Evolutionary conservation across 2,113 vertebrate species (phyloP), one percentile per base, ranked within the genome.

Genomic region (Campylomormyrus numenius): DNA sequence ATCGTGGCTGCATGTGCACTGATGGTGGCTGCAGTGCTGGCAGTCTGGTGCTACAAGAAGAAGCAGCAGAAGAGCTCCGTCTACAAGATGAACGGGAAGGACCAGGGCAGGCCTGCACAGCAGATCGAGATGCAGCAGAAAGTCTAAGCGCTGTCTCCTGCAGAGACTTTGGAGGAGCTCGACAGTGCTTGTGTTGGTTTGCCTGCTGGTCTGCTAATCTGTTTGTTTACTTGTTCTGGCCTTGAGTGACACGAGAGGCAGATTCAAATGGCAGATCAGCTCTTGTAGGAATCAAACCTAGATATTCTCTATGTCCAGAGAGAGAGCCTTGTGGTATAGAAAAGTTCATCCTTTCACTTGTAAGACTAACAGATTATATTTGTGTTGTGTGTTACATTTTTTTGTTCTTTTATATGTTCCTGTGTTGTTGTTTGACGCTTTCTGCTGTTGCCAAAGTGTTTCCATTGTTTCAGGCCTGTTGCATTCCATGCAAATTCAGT

Each of bases 41-140:
- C 96, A 0, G 94, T 95, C 83, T 99, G 98, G 97, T 98, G 97
- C 91, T 98, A 97, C 94, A 96, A 96, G 91, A 96, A 94, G 92
- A 93, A 95, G 70, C 97, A 98, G 93, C 97, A 97, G 94, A 98
- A 98, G 93, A 98, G 96, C 91, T 99, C 98, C 0, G 93, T 98
- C 88, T 99, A 98, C 90, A 97, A 98, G 94, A 95, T 99, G 92
- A 98, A 98, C 0, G 98, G 97, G 42, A 97, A 97, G 90, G 96
- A 96, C 91, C 97, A 96, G 66, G 93, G 94, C 58, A 95, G 95
- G 89, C 96, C 97, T 56, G 96, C 95, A 70, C 98, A 99, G 93
- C 97, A 98, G 91, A 98, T 99, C 0, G 98, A 99, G 94, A 98
- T 99, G 96, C 97, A 98, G 93, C 98, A 98, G 91, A 96, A 96